These are phyloP conservation scores for Actinernus sp. DNA, from an alignment of 92 coral and sea anemone genomes.

Conservation along the genomic window DNA sequence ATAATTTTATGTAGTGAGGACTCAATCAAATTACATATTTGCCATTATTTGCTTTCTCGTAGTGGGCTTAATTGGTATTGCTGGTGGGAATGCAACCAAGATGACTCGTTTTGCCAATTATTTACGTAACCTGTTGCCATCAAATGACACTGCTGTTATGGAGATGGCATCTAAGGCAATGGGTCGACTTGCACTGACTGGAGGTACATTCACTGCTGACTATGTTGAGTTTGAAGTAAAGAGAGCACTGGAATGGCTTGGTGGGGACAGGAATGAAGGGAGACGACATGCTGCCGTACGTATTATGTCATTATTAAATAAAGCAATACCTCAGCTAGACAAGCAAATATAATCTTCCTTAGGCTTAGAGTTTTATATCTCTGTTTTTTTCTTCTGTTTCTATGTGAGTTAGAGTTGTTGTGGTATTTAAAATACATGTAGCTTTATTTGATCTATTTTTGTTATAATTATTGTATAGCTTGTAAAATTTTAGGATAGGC, in stretches of 20 bases:
- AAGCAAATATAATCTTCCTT: neutral
- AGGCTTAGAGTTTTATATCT: neutral
- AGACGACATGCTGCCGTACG: constrained; percentile 97
- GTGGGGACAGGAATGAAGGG: constrained; percentile 96
- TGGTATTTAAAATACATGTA: too few relatives aligned
- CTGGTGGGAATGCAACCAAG: constrained; percentile 96
- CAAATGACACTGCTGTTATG: constrained; percentile 96
- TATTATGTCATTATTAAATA: neutral
- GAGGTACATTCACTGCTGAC: constrained; percentile 98
- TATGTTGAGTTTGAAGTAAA: constrained; percentile 99
- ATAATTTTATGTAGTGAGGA: too few relatives aligned
- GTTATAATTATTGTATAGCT: too few relatives aligned
- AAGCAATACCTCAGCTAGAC: neutral
- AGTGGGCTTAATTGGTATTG: constrained; percentile 94
- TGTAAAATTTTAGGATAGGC: too few relatives aligned
- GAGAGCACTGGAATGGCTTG: constrained; percentile 97
- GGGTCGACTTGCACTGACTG: constrained; percentile 94
- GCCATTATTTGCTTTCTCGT: neutral
- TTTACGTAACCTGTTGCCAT: constrained; percentile 91
- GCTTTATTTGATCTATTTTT: too few relatives aligned
- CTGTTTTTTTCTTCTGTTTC: neutral
- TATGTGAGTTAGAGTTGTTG: too few relatives aligned
- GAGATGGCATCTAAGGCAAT: constrained; percentile 98
- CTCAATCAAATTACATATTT: too few relatives aligned
- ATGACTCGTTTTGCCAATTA: constrained; percentile 98